Conservation (phyloP, 2,113 vertebrate species). For the Monopterus albus region DNA sequence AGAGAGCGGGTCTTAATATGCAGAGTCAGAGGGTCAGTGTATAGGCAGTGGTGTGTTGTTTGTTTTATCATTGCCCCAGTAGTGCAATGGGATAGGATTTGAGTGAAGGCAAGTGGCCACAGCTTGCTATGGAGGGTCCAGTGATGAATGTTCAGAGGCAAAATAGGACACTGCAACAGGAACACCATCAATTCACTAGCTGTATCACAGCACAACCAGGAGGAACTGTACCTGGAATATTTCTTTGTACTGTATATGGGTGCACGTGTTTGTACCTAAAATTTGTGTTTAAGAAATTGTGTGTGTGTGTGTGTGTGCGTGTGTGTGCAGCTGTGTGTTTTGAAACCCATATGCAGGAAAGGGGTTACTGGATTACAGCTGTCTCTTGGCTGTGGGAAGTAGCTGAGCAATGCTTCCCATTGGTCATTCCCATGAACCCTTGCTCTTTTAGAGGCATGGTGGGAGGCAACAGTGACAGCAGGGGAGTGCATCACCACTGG, state of each 20-base stretch:
- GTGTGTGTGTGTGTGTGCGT: conserved; percentile 52
- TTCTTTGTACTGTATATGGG: conserved; percentile 22
- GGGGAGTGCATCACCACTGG: conserved; percentile 77
- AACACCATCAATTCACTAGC: conserved; percentile 86
- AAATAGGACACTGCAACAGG: conserved; percentile 85
- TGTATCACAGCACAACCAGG: conserved; percentile 62
- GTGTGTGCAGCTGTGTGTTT: conserved; percentile 57
- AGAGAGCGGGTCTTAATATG: conserved; percentile 54
- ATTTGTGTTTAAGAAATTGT: conserved; percentile 67
- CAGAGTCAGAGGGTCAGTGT: conserved; percentile 71
- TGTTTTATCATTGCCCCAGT: conserved; percentile 81
- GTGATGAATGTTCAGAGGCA: conserved; percentile 84
- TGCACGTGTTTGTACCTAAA: conserved; percentile 57
- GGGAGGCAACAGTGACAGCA: conserved; percentile 84
- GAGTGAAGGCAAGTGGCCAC: conserved; percentile 80
- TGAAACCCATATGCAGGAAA: conserved; percentile 67
- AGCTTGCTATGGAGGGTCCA: conserved; percentile 75
- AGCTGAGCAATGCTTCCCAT: conserved; percentile 89
- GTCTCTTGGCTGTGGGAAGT: conserved; percentile 96
- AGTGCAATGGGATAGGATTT: conserved; percentile 72
- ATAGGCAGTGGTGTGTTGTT: conserved; percentile 72
- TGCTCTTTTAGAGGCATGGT: conserved; percentile 84
- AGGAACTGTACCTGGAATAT: conserved; percentile 52
- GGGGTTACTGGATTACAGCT: conserved; percentile 93
- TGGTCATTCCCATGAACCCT: conserved; percentile 96